Evolutionary conservation across 2,113 vertebrate genomes (phyloP), one percentile per base, ranked within the genome.

Genomic region (Cyrtonyx montezumae): DNA sequence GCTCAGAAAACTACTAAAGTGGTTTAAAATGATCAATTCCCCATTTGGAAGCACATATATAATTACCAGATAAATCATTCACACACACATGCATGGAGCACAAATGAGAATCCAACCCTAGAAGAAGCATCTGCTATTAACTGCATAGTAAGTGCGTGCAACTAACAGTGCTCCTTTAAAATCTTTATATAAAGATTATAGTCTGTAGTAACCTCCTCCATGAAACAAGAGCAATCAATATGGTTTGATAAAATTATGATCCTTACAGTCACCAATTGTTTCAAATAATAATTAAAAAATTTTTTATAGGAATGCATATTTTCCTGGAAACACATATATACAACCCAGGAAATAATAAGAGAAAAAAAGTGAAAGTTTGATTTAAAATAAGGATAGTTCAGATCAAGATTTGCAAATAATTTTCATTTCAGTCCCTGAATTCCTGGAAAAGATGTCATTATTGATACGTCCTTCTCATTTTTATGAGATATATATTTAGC

Each of bases 141-240:
- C 30, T n/a, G 5, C 28, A 12, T 2, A 15, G 15, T 7, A 45
- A 1, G 0, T 4, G 68, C 36, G 7, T 28, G 8, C 8, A 71
- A 46, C 37, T 49, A 43, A 26, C 12, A 69, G 9, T 58, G 25
- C 3, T 19, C 8, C 8, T 1, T 19, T 25, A 23, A 16, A 49
- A 43, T 17, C 51, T 22, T 28, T 30, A 36, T 9, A 20, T 18
- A 68, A 87, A 56, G 53, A 56, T 56, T 56, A 32, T 19, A 56
- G 9, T 59, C 62, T 14, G 18, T 6, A 59, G 8, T 15, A 66
- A 48, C 49, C 2, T 65, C 32, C 22, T 13, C 26, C 4, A 22
- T 0, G 1, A 62, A 87, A 23, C 18, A 81, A 81, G 1, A 68
- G 43, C 32, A 71, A 15, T 48, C 42, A 3, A 13, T 4, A 8